These are phyloP conservation scores for Otolemur crassicaudatus DNA, from an alignment of 2,797 vertebrate genomes.

Conservation along the genomic window DNA sequence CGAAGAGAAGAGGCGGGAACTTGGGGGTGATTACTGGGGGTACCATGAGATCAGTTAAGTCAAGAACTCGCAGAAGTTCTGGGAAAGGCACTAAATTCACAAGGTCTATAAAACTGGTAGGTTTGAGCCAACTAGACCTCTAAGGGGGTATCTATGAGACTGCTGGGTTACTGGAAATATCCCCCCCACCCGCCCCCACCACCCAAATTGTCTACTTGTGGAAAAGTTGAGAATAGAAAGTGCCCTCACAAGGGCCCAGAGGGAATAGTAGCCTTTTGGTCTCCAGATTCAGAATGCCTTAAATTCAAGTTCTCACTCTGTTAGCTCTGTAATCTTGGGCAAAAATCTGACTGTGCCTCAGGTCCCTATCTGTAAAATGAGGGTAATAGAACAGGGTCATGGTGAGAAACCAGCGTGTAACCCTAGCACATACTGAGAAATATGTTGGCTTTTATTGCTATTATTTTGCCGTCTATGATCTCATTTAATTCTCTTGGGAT, in stretches of 20 bases:
- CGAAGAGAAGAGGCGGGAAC: background rate
- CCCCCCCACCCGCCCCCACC: background rate
- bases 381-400: background rate
- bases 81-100: background rate
- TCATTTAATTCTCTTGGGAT: background rate
- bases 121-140: background rate
- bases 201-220: background rate
- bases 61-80: background rate
- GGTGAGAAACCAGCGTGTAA: background rate
- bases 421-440: background rate
- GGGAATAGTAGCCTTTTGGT: background rate
- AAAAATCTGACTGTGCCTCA: background rate
- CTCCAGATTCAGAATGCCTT: background rate
- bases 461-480: background rate
- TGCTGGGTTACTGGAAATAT: background rate
- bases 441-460: background rate
- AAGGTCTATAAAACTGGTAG: background rate
- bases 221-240: background rate
- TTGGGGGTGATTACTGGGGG: background rate
- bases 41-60: background rate
- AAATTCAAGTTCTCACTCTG: conserved; percentile 30
- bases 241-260: background rate
- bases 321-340: background rate
- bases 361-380: background rate
- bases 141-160: background rate